These are phyloP conservation scores for Peromyscus attwateri DNA, from an alignment of 2,797 vertebrate genomes.

Conservation along the genomic window DNA sequence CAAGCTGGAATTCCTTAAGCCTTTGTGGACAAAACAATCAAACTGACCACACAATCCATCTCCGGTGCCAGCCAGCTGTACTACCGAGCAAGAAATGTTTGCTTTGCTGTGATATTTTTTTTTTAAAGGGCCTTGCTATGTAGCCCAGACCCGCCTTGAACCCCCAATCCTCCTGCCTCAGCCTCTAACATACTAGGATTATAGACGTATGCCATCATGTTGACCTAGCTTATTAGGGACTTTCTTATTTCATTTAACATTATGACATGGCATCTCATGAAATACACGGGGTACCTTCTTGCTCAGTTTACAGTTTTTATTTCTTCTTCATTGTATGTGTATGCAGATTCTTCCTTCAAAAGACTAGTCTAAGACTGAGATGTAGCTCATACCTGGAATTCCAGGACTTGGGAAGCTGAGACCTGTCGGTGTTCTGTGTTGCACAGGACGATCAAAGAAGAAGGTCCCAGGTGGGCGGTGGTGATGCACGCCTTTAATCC, in stretches of 20 bases:
- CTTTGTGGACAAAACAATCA: background rate
- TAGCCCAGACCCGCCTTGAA: background rate
- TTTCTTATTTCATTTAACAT: background rate
- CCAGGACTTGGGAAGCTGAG: background rate
- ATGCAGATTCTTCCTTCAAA: background rate
- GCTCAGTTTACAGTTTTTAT: background rate
- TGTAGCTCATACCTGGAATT: background rate
- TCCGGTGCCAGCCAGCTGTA: background rate
- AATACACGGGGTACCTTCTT: background rate
- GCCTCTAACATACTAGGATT: background rate
- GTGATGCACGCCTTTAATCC: too few relatives aligned
- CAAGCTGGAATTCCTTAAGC: background rate
- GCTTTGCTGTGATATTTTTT: background rate
- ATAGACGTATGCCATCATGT: background rate
- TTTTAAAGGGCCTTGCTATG: background rate
- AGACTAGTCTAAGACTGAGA: background rate
- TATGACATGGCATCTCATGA: background rate
- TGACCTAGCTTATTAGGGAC: background rate
- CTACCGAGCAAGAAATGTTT: background rate
- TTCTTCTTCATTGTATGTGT: background rate
- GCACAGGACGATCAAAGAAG: background rate
- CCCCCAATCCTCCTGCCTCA: background rate
- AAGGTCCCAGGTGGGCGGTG: too few relatives aligned
- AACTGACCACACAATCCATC: background rate
- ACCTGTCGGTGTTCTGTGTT: background rate